Percentiles rank a stretch among this genome's conserved stretches.
Evolutionary conservation across 2,797 vertebrate species (phyloP).

Genomic region (Coregonus sp.): DNA sequence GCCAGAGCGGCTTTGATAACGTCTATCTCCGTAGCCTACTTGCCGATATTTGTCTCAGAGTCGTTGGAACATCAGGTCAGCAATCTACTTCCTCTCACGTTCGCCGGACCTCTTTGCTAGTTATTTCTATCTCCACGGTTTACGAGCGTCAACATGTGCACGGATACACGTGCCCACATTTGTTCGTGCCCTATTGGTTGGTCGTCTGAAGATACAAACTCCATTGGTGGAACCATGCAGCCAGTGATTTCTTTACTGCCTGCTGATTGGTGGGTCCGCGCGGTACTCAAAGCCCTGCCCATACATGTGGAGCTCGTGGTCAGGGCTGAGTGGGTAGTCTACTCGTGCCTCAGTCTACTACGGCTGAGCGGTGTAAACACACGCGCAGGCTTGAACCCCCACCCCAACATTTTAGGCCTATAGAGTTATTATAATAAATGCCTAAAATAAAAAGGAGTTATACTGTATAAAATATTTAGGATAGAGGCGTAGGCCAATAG

Average conservation of each 20-base stretch:
- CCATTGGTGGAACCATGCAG: constrained; percentile 59
- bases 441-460: too few relatives aligned
- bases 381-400: constrained; percentile 1
- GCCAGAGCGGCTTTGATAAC: neutral
- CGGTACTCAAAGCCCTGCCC: constrained; percentile 52
- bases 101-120: constrained; percentile 48
- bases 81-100: constrained; percentile 42
- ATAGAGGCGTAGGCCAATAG: too few relatives aligned
- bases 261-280: constrained; percentile 58
- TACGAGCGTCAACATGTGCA: constrained; percentile 79
- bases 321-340: too few relatives aligned
- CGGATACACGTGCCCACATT: constrained; percentile 78
- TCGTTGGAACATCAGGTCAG: constrained; percentile 50
- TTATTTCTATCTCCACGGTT: constrained; percentile 60
- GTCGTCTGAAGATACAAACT: constrained; percentile 25
- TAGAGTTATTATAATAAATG: too few relatives aligned
- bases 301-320: constrained; percentile 67
- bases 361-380: constrained; percentile 60
- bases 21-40: constrained; percentile 4
- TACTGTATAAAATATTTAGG: too few relatives aligned
- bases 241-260: constrained; percentile 63
- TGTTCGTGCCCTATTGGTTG: constrained; percentile 64
- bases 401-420: too few relatives aligned
- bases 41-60: constrained; percentile 26
- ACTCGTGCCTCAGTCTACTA: constrained; percentile 50